Conservation (phyloP, 1,140 invertebrate species). For the Coptotermes formosanus region DNA sequence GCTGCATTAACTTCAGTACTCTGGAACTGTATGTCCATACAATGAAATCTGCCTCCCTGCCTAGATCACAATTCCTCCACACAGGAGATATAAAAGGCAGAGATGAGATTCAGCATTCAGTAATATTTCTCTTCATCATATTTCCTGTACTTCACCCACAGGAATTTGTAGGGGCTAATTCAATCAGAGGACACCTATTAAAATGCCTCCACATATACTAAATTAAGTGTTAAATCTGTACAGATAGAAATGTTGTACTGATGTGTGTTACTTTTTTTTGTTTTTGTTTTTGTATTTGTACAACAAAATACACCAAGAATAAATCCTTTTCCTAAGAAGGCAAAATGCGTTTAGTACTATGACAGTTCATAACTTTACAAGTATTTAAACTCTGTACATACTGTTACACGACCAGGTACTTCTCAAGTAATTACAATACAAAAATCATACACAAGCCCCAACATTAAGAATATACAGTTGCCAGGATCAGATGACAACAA, state of each 20-base stretch:
- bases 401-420: not conserved
- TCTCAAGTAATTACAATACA: slow-evolving; percentile 9
- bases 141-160: not conserved
- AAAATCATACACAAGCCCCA: not conserved
- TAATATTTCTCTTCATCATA: not conserved
- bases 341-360: slow-evolving; percentile 1
- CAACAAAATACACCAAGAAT: not conserved
- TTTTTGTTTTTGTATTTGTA: not conserved
- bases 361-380: not conserved
- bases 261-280: not conserved
- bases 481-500: not conserved
- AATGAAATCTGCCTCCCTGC: not conserved
- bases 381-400: slow-evolving; percentile 8
- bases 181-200: not conserved
- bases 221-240: not conserved
- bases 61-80: not conserved
- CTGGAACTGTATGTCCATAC: not conserved
- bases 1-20: not conserved
- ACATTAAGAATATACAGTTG: not conserved
- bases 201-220: not conserved
- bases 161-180: not conserved
- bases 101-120: not conserved
- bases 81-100: not conserved
- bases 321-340: not conserved
- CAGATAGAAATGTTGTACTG: slow-evolving; percentile 6